phyloP scores from a whole-genome alignment of 2,113 vertebrate species.

The Numida meleagris region DNA sequence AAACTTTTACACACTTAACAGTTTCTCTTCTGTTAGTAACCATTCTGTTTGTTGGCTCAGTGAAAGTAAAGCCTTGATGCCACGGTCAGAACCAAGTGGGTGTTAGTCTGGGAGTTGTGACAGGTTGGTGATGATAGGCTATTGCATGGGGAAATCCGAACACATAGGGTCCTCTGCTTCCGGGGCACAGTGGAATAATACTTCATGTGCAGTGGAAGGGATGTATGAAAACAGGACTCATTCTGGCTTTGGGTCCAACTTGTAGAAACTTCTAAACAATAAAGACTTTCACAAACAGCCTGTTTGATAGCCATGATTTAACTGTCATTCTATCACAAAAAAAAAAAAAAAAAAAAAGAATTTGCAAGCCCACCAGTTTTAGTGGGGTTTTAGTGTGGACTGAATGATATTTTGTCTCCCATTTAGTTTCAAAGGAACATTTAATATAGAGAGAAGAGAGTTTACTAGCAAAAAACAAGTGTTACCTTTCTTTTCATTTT shows the following conservation, averaged over 20 bases:
- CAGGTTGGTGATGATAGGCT: background rate
- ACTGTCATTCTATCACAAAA: background rate
- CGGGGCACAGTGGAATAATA: no score
- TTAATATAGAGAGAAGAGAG: background rate
- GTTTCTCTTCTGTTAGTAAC: background rate
- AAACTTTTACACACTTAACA: background rate
- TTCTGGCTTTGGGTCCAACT: background rate
- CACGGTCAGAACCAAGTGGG: background rate
- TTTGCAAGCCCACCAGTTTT: background rate
- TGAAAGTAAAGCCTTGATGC: background rate
- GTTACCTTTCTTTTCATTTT: background rate
- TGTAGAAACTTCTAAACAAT: background rate
- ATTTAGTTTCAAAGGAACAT: background rate
- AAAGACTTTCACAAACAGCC: background rate
- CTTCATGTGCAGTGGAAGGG: rapidly evolving
- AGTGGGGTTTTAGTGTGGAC: background rate
- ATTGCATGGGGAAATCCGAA: background rate
- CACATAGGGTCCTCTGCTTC: background rate
- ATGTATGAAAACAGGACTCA: background rate
- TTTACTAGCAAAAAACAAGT: background rate
- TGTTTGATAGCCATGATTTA: background rate
- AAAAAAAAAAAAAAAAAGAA: background rate
- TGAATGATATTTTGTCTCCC: background rate
- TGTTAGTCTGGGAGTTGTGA: background rate
- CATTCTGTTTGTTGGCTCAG: background rate